These are phyloP conservation scores for Stenurella melanura DNA, from an alignment of 2,888 invertebrate species.

Conservation along the genomic window DNA sequence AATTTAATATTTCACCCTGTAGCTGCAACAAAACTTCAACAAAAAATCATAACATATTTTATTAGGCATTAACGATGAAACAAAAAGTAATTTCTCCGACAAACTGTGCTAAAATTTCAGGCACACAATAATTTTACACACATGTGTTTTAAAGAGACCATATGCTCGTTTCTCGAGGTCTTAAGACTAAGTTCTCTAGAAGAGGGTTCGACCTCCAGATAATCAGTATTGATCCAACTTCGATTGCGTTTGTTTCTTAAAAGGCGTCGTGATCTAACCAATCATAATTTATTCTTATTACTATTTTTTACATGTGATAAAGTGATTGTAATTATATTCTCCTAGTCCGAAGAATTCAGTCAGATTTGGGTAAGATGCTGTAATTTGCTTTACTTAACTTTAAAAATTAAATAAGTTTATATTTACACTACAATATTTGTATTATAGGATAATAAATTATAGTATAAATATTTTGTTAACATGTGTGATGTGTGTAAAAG, in stretches of 20 bases:
- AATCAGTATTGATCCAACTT: constrained; percentile 59
- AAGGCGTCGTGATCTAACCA: constrained; percentile 22
- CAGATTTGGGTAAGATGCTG: constrained; percentile 12
- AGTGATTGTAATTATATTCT: constrained; percentile 14
- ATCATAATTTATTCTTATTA: constrained; percentile 11
- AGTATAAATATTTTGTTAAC: too few relatives aligned
- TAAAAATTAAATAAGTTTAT: not conserved
- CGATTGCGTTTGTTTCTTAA: constrained; percentile 52
- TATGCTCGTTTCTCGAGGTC: constrained; percentile 57
- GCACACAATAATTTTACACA: constrained; percentile 37
- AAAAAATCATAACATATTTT: not conserved
- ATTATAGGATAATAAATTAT: too few relatives aligned
- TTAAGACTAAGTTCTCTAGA: constrained; percentile 56
- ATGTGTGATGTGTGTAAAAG: too few relatives aligned
- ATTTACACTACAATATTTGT: too few relatives aligned
- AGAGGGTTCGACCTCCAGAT: constrained; percentile 59
- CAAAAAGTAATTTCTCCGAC: constrained; percentile 33
- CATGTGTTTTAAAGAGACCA: constrained; percentile 52
- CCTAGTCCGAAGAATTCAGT: not conserved
- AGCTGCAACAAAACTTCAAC: not conserved
- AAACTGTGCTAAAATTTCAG: constrained; percentile 25
- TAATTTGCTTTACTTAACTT: not conserved
- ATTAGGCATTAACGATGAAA: constrained; percentile 6
- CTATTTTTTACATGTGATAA: constrained; percentile 6
- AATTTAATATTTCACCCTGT: not conserved